Conservation (phyloP, 2,113 vertebrate species). For the Bos javanicus region DNA sequence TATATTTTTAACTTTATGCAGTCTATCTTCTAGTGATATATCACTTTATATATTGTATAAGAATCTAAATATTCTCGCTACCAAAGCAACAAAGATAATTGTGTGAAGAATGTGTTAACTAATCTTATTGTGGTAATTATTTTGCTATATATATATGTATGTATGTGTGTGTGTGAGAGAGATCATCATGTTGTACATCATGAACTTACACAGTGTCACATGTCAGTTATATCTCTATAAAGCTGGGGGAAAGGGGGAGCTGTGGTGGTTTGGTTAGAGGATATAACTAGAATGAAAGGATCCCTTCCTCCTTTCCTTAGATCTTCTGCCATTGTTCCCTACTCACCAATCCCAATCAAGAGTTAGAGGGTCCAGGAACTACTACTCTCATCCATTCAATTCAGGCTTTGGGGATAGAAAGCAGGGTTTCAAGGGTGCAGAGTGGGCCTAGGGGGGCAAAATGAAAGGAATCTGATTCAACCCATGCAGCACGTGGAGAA, state of each 20-base stretch:
- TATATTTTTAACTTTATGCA: not conserved
- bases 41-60: not conserved
- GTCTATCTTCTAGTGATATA: not conserved
- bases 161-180: not conserved
- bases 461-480: not conserved
- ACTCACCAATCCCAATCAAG: not conserved
- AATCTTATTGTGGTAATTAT: not conserved
- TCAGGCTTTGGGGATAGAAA: not conserved
- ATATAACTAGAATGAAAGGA: not conserved
- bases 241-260: not conserved
- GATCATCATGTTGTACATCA: not conserved
- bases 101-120: not conserved
- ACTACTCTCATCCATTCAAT: not conserved
- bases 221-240: not conserved
- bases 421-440: not conserved
- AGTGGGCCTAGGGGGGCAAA: not conserved
- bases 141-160: not conserved
- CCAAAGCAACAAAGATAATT: not conserved
- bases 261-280: not conserved
- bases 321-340: not conserved
- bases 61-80: not conserved
- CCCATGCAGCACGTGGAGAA: not conserved
- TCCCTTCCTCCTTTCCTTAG: not conserved
- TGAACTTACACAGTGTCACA: not conserved
- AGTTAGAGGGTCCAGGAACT: not conserved